phyloP scores from a whole-genome alignment of 2,797 vertebrate species.

The Peromyscus melanophrys region DNA sequence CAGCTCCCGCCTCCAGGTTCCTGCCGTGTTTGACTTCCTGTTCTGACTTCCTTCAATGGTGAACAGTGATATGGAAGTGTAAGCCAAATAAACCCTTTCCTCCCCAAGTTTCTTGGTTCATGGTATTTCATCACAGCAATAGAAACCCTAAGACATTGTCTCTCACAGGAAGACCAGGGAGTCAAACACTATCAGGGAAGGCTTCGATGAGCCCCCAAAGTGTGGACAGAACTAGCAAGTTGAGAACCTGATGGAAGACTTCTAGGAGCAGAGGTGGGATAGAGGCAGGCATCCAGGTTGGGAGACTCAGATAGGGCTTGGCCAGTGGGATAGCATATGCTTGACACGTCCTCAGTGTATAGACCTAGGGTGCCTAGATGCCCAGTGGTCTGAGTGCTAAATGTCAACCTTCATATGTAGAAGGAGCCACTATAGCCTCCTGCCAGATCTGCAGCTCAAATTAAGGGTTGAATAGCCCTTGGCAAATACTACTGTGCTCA shows the following conservation, averaged over 20 bases:
- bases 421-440: background rate
- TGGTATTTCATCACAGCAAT: background rate
- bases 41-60: background rate
- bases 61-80: background rate
- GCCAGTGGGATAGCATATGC: background rate
- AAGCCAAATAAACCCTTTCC: background rate
- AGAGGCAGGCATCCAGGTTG: background rate
- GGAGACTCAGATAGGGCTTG: background rate
- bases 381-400: background rate
- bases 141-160: background rate
- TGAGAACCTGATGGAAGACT: background rate
- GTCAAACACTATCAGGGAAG: background rate
- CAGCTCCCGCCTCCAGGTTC: background rate
- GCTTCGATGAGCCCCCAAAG: too few relatives aligned
- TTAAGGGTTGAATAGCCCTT: background rate
- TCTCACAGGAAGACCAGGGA: background rate
- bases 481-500: background rate
- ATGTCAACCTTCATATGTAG: background rate
- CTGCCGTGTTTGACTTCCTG: background rate
- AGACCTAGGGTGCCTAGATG: background rate
- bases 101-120: background rate
- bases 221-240: background rate
- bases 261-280: background rate
- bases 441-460: background rate
- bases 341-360: background rate